These are phyloP conservation scores for Phengaris arion DNA, from an alignment of 2,888 invertebrate species.

Conservation along the genomic window DNA sequence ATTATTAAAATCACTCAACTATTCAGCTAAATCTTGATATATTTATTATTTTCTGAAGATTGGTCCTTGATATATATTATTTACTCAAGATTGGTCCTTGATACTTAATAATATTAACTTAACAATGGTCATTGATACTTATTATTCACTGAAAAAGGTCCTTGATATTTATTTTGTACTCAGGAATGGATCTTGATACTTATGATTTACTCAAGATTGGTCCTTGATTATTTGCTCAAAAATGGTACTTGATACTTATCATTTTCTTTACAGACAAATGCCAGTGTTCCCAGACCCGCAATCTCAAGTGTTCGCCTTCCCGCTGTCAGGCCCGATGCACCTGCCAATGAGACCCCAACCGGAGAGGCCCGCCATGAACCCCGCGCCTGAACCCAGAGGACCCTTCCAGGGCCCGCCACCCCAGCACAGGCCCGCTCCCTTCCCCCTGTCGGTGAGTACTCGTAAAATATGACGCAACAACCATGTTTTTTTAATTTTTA, in stretches of 20 bases:
- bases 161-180: no score
- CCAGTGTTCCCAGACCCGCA: constrained; percentile 69
- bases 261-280: constrained; percentile 53
- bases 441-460: constrained; percentile 68
- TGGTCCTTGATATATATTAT: no score
- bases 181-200: no score
- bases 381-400: constrained; percentile 49
- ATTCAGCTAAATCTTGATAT: no score
- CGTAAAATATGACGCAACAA: neutral
- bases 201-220: no score
- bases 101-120: no score
- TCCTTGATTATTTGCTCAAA: no score
- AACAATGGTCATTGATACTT: no score
- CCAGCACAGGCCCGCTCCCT: constrained; percentile 60
- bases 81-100: no score
- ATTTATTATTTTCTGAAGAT: no score
- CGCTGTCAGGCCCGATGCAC: constrained; percentile 70
- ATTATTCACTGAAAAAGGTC: no score
- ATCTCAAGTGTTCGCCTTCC: constrained; percentile 75
- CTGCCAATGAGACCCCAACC: constrained; percentile 69
- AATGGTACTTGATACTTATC: neutral
- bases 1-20: no score
- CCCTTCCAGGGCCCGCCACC: constrained; percentile 48
- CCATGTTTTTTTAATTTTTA: neutral
- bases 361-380: constrained; percentile 48